Evolutionary conservation across 30 jellyfish, hydroid and myxozoan species (phyloP).

Genomic region (Mastigias papua): DNA sequence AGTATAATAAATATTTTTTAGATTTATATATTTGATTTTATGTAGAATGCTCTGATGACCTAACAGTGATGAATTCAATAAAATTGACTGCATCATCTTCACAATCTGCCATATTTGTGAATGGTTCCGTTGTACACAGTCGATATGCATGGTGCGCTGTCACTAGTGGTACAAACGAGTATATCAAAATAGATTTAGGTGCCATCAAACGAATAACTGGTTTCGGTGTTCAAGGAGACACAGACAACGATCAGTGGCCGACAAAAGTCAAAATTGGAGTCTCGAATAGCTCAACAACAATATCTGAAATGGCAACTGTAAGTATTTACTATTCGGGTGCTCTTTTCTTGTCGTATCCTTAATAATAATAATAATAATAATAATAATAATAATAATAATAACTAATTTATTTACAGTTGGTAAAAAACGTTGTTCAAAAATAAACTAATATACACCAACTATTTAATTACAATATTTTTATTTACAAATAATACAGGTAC

Average conservation of each 20-base stretch:
- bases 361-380: too few relatives aligned
- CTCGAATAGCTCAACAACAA: constrained; percentile 1
- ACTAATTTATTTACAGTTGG: too few relatives aligned
- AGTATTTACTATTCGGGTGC: not conserved
- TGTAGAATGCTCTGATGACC: constrained; percentile 63
- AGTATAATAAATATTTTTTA: too few relatives aligned
- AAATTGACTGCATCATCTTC: constrained; percentile 54
- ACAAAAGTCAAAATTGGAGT: constrained; percentile 32
- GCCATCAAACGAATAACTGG: constrained; percentile 47
- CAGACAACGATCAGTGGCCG: constrained; percentile 56
- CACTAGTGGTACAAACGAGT: constrained; percentile 2
- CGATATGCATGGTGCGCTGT: constrained; percentile 42
- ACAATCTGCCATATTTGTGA: not conserved
- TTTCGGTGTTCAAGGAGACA: constrained; percentile 60
- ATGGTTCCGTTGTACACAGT: constrained; percentile 33
- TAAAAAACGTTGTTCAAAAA: too few relatives aligned
- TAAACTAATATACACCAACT: too few relatives aligned
- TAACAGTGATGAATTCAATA: constrained; percentile 8
- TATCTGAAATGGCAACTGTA: constrained; percentile 42
- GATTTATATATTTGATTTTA: not conserved
- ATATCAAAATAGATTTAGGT: constrained; percentile 37
- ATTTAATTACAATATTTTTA: too few relatives aligned
- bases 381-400: too few relatives aligned
- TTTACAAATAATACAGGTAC: too few relatives aligned
- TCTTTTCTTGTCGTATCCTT: not conserved